Percentiles rank a stretch among this genome's conserved stretches.
These are phyloP conservation scores for Bettongia penicillata DNA, from an alignment of 2,113 vertebrate species.

Conservation along the genomic window DNA sequence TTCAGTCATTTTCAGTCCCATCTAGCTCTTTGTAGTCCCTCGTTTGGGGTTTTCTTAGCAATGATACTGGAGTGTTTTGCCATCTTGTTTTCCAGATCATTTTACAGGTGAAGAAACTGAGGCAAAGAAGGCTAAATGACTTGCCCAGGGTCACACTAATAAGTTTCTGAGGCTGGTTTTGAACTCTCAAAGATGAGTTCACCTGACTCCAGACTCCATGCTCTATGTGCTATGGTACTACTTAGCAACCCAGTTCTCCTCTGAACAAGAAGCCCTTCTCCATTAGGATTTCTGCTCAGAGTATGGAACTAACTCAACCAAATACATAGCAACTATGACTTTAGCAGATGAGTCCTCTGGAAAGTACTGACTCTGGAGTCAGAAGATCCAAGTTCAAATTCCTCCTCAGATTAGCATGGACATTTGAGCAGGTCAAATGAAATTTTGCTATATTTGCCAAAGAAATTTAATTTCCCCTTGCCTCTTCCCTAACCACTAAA, in stretches of 20 bases:
- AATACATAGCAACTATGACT: not conserved
- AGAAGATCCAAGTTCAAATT: not conserved
- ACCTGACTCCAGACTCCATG: too few relatives aligned
- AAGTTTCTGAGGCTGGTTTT: too few relatives aligned
- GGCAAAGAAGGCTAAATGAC: too few relatives aligned
- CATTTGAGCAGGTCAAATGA: not conserved
- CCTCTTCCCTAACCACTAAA: slow-evolving; percentile 21
- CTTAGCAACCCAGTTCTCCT: not conserved
- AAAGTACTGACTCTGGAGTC: not conserved
- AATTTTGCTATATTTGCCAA: slow-evolving; percentile 44
- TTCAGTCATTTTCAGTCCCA: not conserved
- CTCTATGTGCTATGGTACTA: too few relatives aligned
- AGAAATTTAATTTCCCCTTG: slow-evolving; percentile 43
- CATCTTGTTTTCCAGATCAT: too few relatives aligned
- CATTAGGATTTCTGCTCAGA: not conserved
- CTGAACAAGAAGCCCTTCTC: not conserved
- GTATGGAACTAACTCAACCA: not conserved
- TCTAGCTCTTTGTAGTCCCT: too few relatives aligned
- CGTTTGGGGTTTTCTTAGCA: too few relatives aligned
- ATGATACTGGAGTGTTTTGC: too few relatives aligned
- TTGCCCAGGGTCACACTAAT: too few relatives aligned
- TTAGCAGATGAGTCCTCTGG: not conserved
- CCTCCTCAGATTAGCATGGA: not conserved
- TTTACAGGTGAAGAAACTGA: too few relatives aligned
- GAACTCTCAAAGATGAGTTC: too few relatives aligned